These are phyloP conservation scores for Hyla sarda DNA, from an alignment of 2,113 vertebrate genomes.

Conservation along the genomic window DNA sequence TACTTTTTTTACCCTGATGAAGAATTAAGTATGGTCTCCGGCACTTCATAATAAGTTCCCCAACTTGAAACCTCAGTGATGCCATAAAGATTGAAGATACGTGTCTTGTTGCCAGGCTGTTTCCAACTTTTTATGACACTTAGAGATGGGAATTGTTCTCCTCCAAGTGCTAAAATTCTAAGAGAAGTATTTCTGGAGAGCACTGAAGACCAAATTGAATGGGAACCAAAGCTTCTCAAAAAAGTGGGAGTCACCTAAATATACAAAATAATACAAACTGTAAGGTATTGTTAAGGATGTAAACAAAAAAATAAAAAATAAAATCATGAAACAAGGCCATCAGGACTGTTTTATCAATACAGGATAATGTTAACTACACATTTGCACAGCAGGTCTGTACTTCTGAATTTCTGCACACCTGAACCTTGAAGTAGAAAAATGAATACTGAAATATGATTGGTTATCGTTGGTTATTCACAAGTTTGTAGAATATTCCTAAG, in stretches of 20 bases:
- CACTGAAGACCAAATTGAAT: slow-evolving; percentile 75
- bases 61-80: slow-evolving; percentile 97
- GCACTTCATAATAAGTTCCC: slow-evolving; percentile 85
- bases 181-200: slow-evolving; percentile 81
- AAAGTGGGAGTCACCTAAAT: slow-evolving; percentile 89
- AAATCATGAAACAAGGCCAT: not conserved
- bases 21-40: slow-evolving; percentile 73
- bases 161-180: slow-evolving; percentile 89
- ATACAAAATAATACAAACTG: not conserved
- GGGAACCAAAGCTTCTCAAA: slow-evolving; percentile 82
- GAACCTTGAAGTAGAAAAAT: too few relatives aligned
- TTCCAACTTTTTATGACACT: slow-evolving; percentile 83
- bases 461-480: too few relatives aligned
- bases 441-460: too few relatives aligned
- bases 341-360: too few relatives aligned
- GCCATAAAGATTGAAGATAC: slow-evolving; percentile 92
- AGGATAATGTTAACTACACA: too few relatives aligned
- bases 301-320: not conserved
- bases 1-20: slow-evolving; percentile 64
- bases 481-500: too few relatives aligned
- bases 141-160: slow-evolving; percentile 85
- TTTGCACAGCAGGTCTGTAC: not conserved
- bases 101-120: slow-evolving; percentile 82
- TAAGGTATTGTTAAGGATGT: not conserved
- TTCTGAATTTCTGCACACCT: too few relatives aligned